Percentiles rank a stretch among this genome's conserved stretches.
Conservation (phyloP, 2,888 invertebrate genomes). For the Agonopterix heracliana region DNA sequence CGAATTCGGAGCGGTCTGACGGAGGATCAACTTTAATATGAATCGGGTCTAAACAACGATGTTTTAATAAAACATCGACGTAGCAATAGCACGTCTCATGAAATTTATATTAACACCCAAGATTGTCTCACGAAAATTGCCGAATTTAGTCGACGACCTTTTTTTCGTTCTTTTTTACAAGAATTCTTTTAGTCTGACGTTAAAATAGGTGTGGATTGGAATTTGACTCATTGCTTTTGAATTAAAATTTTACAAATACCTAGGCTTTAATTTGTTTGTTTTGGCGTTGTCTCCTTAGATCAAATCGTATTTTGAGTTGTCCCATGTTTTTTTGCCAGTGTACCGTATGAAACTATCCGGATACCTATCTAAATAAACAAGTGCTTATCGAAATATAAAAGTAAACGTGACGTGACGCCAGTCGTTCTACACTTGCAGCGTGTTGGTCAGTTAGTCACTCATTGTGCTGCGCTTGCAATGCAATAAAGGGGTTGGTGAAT, state of each 20-base stretch:
- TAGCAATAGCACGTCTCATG: constrained; percentile 39
- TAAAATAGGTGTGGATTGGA: not conserved
- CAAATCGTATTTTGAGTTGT: no score
- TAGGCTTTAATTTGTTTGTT: no score
- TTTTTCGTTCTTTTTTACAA: constrained; percentile 1
- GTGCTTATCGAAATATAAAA: no score
- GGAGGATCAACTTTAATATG: constrained; percentile 34
- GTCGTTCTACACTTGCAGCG: no score
- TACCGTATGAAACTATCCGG: no score
- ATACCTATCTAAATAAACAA: no score
- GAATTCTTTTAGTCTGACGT: not conserved
- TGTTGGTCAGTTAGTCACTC: no score
- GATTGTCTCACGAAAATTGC: constrained; percentile 36
- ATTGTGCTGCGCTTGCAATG: no score
- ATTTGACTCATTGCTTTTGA: not conserved
- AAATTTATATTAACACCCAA: constrained; percentile 51
- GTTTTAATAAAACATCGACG: constrained; percentile 48
- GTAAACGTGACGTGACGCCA: no score
- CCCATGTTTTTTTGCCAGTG: no score
- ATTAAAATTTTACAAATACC: not conserved
- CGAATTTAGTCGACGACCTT: constrained; percentile 25
- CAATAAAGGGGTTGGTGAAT: no score
- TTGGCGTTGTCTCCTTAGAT: no score
- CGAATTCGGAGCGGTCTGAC: constrained; percentile 23
- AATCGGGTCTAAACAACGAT: constrained; percentile 40